Conservation (phyloP, 2,888 invertebrate genomes). For the Crossocerus cetratus region DNA sequence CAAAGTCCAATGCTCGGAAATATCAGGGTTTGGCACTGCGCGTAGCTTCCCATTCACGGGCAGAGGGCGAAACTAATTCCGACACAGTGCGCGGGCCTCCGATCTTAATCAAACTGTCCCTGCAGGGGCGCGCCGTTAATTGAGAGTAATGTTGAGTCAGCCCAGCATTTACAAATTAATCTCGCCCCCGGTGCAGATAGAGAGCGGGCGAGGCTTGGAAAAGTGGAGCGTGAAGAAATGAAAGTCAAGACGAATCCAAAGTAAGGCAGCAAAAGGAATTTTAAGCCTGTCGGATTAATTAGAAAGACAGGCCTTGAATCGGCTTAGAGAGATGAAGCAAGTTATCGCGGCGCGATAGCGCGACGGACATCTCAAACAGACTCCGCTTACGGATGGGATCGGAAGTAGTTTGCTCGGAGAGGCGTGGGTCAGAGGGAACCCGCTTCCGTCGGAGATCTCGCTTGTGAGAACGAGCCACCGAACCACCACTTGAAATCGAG, state of each 20-base stretch:
- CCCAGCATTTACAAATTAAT: conserved; percentile 21
- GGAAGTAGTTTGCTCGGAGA: too few species aligned
- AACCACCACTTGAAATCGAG: conserved; percentile 3
- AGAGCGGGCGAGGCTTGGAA: not conserved
- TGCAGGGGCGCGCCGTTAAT: conserved; percentile 38
- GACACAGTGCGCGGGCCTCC: conserved; percentile 7
- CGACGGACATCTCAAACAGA: too few species aligned
- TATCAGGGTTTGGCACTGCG: conserved; percentile 23
- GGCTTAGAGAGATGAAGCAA: too few species aligned
- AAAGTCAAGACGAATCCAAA: too few species aligned
- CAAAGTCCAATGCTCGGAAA: conserved; percentile 34
- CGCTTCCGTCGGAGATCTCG: not conserved
- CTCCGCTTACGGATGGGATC: too few species aligned
- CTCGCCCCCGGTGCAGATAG: not conserved
- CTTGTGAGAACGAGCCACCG: not conserved
- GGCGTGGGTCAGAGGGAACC: not conserved
- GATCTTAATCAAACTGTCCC: conserved; percentile 44
- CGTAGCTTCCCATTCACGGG: conserved; percentile 12
- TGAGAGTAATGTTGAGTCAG: conserved; percentile 31
- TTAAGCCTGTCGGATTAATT: too few species aligned
- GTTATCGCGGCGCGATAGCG: too few species aligned
- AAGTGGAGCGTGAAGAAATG: not conserved
- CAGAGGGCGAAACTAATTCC: conserved; percentile 38
- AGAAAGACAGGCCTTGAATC: too few species aligned
- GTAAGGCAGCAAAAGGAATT: too few species aligned